Percentiles rank a stretch among this genome's conserved stretches.
Evolutionary conservation across 2,888 invertebrate species (phyloP).

Genomic region (Folsomia candida): DNA sequence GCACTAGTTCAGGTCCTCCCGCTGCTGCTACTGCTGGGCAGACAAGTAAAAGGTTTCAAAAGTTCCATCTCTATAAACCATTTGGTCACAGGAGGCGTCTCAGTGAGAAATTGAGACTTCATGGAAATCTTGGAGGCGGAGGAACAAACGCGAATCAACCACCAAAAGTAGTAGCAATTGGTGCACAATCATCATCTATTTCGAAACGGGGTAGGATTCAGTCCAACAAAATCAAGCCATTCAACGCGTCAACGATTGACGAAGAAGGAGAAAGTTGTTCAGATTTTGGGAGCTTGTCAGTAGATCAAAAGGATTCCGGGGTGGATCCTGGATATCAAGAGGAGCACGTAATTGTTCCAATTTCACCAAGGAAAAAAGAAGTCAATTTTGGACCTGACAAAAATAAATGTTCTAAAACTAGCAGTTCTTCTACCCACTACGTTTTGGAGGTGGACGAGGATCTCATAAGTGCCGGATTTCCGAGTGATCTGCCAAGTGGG

Average conservation of each 20-base stretch:
- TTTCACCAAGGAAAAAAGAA: not conserved
- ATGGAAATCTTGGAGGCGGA: no score
- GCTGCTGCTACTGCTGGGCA: no score
- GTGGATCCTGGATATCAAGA: constrained; percentile 1
- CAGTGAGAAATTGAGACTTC: not conserved
- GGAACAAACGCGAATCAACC: no score
- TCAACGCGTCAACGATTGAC: constrained; percentile 5
- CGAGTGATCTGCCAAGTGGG: constrained; percentile 48
- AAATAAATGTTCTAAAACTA: not conserved
- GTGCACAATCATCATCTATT: no score
- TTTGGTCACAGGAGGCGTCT: not conserved
- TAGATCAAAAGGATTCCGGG: constrained; percentile 4
- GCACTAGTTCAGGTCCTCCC: not conserved
- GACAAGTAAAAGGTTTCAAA: not conserved
- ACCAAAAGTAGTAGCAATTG: no score
- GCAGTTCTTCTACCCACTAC: no score
- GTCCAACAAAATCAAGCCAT: no score
- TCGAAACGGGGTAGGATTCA: no score
- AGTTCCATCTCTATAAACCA: no score
- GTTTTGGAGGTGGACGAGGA: constrained; percentile 29
- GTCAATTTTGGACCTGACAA: not conserved
- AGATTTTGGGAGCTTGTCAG: no score
- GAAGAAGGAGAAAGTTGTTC: not conserved
- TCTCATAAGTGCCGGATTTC: constrained; percentile 43
- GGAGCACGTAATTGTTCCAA: not conserved